Percentiles rank a stretch among this genome's conserved stretches.
Evolutionary conservation across 2,888 invertebrate species (phyloP).

Genomic region (Rhogogaster chlorosoma): DNA sequence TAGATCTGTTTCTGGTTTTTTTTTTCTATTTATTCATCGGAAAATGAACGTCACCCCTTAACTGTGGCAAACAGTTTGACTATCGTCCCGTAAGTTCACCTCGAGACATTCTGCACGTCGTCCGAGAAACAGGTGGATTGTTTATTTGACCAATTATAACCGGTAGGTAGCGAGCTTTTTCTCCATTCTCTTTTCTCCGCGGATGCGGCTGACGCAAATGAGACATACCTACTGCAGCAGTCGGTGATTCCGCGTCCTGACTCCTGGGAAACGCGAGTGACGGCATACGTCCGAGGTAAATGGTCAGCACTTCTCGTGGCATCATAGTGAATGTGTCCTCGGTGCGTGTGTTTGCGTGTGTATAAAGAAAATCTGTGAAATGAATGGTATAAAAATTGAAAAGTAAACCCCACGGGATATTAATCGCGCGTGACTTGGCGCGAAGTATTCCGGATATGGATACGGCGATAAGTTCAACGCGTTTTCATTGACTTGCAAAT

Average conservation of each 20-base stretch:
- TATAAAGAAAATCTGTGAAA: conserved; percentile 2
- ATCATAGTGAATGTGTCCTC: not conserved
- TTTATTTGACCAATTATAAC: conserved; percentile 51
- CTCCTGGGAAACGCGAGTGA: not conserved
- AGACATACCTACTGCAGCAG: conserved; percentile 10
- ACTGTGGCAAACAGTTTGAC: not conserved
- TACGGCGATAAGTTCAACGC: conserved; percentile 65
- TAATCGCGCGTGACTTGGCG: conserved; percentile 55
- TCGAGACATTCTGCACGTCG: not conserved
- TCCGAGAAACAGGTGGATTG: not conserved
- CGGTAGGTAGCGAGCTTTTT: not conserved
- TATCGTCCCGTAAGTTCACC: conserved; percentile 1
- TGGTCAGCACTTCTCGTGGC: not conserved
- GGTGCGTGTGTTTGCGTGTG: too few species aligned
- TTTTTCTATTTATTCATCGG: not conserved
- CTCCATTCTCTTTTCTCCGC: not conserved
- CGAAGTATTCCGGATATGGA: conserved; percentile 63
- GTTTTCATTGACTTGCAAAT: conserved; percentile 55
- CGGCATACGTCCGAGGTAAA: not conserved
- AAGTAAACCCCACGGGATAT: conserved; percentile 28
- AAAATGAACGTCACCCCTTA: not conserved
- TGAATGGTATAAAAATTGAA: conserved; percentile 11
- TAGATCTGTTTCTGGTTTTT: not conserved
- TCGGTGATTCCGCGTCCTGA: conserved; percentile 29
- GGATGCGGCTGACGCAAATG: conserved; percentile 34